Base-by-base conservation (phyloP, 2,113 vertebrate species). In the Chrysemys picta region DNA sequence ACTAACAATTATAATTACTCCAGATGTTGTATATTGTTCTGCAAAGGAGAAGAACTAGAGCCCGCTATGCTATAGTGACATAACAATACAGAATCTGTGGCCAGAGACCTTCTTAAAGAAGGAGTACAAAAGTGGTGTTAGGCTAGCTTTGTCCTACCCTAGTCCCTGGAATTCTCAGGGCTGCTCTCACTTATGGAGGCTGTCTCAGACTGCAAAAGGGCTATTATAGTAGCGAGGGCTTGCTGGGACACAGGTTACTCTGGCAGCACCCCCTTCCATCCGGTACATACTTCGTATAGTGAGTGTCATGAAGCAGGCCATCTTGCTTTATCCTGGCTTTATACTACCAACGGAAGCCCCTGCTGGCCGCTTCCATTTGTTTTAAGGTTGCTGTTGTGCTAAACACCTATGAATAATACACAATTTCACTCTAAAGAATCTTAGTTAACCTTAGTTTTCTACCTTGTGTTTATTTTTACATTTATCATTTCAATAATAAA, bases 31-130 rank as follows among this genome's bases (percentile, higher is more conserved):
- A 27, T 45, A 78, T 47, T 47, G 24, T 78, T 25, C 45, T 47
- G 22, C 42, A 47, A 27, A 29, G 75, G 22, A 47, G 24, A 45
- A 45, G 38, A 27, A 78, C 17, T 38, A 38, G 65, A 38, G 14
- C 19, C 7, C 13, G 4, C 65, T 10, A 38, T 47, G 8, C 19
- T 75, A 69, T 5, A 8, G 38, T 81, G 76, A 76, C 22, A 86
- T 85, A 49, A 49, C 1, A 35, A 8, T 84, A 86, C 86, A 82
- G 27, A 85, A 80, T 54, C 10, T 45, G 45, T 75, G 75, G 76
- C 35, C 59, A 27, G 88, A 93, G 90, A 82, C 5, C 27, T 59
- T 78, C 75, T 81, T 89, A 92, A 89, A 94, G 45, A 79, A 42
- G 2, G 3, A 72, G 11, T 50, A 10, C 38, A 62, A 65, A 53